Base-by-base conservation (phyloP, 2,797 vertebrate species). In the Mormyrops attenuatus region DNA sequence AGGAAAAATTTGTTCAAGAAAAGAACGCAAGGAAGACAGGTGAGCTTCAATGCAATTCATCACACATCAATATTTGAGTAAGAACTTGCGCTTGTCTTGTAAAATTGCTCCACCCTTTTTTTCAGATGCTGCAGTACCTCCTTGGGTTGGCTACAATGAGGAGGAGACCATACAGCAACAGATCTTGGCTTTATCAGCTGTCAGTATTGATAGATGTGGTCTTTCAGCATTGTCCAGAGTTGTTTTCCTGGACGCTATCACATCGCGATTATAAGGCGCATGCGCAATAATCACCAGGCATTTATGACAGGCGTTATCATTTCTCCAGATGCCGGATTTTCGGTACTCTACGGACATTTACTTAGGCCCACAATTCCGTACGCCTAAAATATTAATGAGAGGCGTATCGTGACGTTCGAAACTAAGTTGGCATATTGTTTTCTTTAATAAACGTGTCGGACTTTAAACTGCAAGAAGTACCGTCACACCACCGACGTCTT, bases 91-190 rank as follows among this genome's bases (percentile, higher is more conserved):
- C 90, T 55, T 73, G 15, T 87, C 38, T 11, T 55, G 44, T 87
- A 13, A 86, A 52, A 86, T n/a, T 88, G 49, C 88, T 88, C 5
- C 91, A 52, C 1, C 91, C 92, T 89, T 87, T 84, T 89, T 92
- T 92, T 53, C 30, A 99, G 98, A 99, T 92, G 95, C 93, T 34
- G 98, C 98, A 0, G 96, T 99, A 89, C 98, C 97, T 90, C 98
- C 98, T 0, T 99, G 98, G 98, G 97, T 98, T 52, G 97, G 98
- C 60, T 99, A 98, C 94, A 98, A 96, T 57, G 98, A 99, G 89
- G 98, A 99, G 92, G 98, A 99, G 93, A 98, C 97, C 5, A 99
- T 99, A 94, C 98, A 99, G 89, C 98, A 99, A 87, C 98, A 99
- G 94, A 99, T 99, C 89, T 91, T 99, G 26, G 97, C 98, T 91